Evolutionary conservation across 1,140 invertebrate genomes (phyloP).

Genomic region (Paraescarpia echinospica): DNA sequence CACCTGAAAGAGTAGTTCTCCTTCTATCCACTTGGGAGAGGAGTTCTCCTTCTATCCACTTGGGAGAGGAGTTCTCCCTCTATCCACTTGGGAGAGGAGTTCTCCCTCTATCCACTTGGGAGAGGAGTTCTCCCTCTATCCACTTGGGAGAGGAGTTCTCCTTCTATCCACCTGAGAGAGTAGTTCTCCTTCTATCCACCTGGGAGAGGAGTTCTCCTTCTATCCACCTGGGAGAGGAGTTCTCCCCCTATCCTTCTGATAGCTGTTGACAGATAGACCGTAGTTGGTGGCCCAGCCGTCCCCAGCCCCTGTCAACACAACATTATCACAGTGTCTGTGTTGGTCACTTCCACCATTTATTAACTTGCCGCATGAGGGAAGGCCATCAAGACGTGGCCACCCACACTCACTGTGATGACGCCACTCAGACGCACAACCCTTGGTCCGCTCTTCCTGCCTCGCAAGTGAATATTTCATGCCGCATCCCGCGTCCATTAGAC

Average conservation of each 20-base stretch:
- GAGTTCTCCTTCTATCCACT: too few relatives aligned
- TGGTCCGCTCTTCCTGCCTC: neutral
- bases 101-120: too few relatives aligned
- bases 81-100: too few relatives aligned
- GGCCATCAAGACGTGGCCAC: neutral
- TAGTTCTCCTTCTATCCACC: too few relatives aligned
- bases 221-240: too few relatives aligned
- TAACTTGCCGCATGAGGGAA: neutral
- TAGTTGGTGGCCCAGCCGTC: neutral
- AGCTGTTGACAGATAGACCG: neutral
- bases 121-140: too few relatives aligned
- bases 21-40: too few relatives aligned
- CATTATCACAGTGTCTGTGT: neutral
- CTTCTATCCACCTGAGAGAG: too few relatives aligned
- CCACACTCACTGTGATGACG: neutral
- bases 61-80: too few relatives aligned
- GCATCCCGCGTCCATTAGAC: neutral
- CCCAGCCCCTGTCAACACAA: neutral
- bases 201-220: too few relatives aligned
- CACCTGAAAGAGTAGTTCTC: too few relatives aligned
- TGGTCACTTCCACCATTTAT: neutral
- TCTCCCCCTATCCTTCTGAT: neutral
- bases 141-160: too few relatives aligned
- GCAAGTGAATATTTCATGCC: conserved; percentile 5
- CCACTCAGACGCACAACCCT: neutral